Evolutionary conservation across 2,888 invertebrate species (phyloP).

Genomic region (Empis livida): DNA sequence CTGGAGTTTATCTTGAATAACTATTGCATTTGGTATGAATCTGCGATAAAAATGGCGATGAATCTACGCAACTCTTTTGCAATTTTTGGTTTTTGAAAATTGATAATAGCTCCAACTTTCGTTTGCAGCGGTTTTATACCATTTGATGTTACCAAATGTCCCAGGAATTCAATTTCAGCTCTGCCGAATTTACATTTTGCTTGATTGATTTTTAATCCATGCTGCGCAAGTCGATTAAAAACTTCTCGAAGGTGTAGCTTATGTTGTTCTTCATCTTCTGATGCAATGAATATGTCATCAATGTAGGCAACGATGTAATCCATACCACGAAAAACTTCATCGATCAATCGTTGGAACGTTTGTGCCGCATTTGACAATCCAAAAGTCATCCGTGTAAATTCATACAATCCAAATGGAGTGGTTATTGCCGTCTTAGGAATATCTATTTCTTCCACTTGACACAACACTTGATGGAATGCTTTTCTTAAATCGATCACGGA

Average conservation of each 20-base stretch:
- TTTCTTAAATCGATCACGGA: conserved; percentile 6
- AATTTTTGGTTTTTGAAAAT: background rate
- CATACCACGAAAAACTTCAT: conserved; percentile 15
- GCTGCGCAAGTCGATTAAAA: conserved; percentile 12
- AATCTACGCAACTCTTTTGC: conserved; percentile 2
- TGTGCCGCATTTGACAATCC: conserved; percentile 23
- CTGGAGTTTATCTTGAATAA: background rate
- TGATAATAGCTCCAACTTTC: background rate
- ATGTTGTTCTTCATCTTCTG: conserved; percentile 12
- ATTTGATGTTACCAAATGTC: background rate
- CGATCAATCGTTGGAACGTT: conserved; percentile 25
- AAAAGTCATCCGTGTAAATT: conserved; percentile 22
- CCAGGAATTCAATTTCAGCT: conserved; percentile 6
- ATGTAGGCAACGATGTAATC: conserved; percentile 16
- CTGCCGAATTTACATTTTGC: conserved; percentile 9
- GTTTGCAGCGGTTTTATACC: conserved; percentile 2
- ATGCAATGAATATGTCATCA: conserved; percentile 20
- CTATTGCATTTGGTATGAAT: background rate
- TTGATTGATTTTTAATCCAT: conserved; percentile 14
- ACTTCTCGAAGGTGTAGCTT: conserved; percentile 13
- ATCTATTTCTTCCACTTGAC: background rate
- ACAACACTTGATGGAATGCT: background rate
- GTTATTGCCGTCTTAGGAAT: conserved; percentile 13
- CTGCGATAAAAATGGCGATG: conserved; percentile 6
- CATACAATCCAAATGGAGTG: conserved; percentile 26